Evolutionary conservation across 35 echinoderm and acorn worm genomes (phyloP), one percentile per base, ranked within the genome.

Genomic region (Holothuria glaberrima): DNA sequence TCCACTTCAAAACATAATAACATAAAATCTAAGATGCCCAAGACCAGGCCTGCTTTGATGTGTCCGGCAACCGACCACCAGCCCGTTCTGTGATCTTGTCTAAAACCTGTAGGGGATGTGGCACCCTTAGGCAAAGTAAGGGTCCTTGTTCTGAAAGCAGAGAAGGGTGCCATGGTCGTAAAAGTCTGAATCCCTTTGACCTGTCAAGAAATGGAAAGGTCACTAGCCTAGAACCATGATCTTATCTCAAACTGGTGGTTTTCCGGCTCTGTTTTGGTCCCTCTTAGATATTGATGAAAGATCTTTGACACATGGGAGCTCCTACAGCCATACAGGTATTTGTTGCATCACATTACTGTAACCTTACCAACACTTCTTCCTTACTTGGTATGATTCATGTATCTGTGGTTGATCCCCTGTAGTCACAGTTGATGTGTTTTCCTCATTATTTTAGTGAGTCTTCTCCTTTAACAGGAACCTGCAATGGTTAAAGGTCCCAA

Each of bases 31-130:
- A 12, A 54, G 50, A 54, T 9, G 5, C 5, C 38, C 74, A 78
- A 78, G 74, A 78, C 74, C 74, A 48, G 44, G 26, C n/a, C n/a
- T 28, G 74, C 74, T 78, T 78, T 78, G 74, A 78, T 78, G 74
- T 78, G 33, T 48, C 74, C 74, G 74, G 74, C 22, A 78, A 16
- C 74, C 50, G 74, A 48, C 74, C 74, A 78, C 34, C 44, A 48
- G 20, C 50, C 74, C 26, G 6, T 22, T 0, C 6, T 13, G 36
- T 78, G 44, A 48, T 30, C 31, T 35, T 26, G 74, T 48, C 70
- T 74, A 9, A 14, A 78, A 48, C 38, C 74, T 78, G 74, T 78
- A 27, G 38, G 36, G 74, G 35, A 27, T 50, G 6, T 5, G 50
- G 38, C 17, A 33, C 69, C 69, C 69, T 73, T 38, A 5, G 74